Base-by-base conservation (phyloP, 2,113 vertebrate species). In the Colinus virginianus region DNA sequence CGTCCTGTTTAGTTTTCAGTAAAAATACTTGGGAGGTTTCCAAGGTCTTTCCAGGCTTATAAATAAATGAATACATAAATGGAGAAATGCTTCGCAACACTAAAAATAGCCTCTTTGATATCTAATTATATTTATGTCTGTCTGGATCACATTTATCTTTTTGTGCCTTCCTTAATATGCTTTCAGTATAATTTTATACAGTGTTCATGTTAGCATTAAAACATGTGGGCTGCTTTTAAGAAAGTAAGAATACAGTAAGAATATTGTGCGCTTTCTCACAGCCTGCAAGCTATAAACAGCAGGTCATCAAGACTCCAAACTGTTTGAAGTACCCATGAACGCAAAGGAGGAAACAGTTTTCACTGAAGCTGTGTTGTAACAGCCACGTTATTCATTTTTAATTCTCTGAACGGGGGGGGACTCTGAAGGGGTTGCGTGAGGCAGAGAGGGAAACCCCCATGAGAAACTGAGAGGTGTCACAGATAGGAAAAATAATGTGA, bases 91-190 rank as follows among this genome's bases (percentile, higher is more conserved):
- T 89, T 90, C 80, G 61, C 79, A 83, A 48, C 32, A 18, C 87
- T 92, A 83, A 92, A 94, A 95, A 90, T 87, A 92, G 55, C 48
- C 25, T 20, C 49, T 90, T 92, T 92, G 76, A 70, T 87, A 89
- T 77, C 51, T 92, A 83, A 61, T 80, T 90, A 25, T 62, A 42
- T 62, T 30, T 88, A 4, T 55, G 34, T 85, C 75, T 95, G 63
- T 83, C 61, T 89, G 85, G 59, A 82, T 87, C 51, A 46, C 38
- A 17, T 68, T 72, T 58, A 5, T n/a, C 66, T 76, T 70, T 59
- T 74, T 34, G 2, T n/a, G 78, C 18, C 68, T 90, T 62, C 32
- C 42, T 78, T 36, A 7, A n/a, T 42, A 18, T 0, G 1, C 25
- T 76, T 84, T 59, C 46, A 36, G 42, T 72, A 21, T 74, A 15